Conservation (phyloP, 2,113 vertebrate genomes). For the Corythoichthys intestinalis region DNA sequence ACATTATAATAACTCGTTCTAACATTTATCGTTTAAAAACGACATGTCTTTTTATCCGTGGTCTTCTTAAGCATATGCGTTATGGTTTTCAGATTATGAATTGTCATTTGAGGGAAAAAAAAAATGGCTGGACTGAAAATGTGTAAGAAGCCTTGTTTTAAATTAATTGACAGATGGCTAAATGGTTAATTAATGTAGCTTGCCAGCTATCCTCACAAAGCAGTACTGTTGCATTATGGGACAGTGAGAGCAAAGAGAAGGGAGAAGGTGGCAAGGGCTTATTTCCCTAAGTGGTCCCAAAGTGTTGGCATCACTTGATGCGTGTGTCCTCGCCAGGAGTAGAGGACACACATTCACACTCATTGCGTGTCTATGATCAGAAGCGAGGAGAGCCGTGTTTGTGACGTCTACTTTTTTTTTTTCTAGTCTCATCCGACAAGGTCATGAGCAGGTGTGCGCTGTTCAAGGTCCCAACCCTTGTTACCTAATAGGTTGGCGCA, state of each 20-base stretch:
- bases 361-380: neutral
- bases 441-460: constrained; percentile 39
- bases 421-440: constrained; percentile 36
- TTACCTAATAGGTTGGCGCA: neutral
- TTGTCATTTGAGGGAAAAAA: neutral
- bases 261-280: constrained; percentile 23
- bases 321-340: constrained; percentile 43
- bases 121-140: neutral
- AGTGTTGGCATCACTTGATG: constrained; percentile 49
- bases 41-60: too few species aligned
- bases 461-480: constrained; percentile 38
- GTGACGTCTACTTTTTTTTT: constrained; percentile 52
- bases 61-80: neutral
- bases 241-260: constrained; percentile 3
- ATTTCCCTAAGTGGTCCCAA: constrained; percentile 60
- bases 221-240: neutral
- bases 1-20: too few species aligned
- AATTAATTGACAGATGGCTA: neutral
- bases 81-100: neutral
- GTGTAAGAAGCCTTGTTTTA: neutral
- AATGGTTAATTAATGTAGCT: neutral
- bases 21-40: too few species aligned
- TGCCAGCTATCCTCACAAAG: neutral
- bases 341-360: constrained; percentile 16
- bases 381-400: constrained; percentile 5